Conservation (phyloP, 2,888 invertebrate genomes). For the Harpalus rubripes region DNA sequence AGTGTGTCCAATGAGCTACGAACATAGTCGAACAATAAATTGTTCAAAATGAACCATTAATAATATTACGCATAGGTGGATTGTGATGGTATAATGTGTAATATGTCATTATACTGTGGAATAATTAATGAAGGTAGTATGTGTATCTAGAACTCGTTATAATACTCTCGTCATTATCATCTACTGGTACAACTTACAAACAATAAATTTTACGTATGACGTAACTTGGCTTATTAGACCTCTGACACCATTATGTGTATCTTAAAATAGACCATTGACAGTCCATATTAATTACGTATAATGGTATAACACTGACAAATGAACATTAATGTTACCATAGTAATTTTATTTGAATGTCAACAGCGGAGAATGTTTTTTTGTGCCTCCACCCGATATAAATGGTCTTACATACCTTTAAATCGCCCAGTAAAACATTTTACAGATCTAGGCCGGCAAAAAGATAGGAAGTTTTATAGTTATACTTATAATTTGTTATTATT, state of each 20-base stretch:
- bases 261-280: too few species aligned
- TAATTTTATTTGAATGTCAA: too few species aligned
- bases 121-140: conserved; percentile 32
- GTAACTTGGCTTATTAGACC: not conserved
- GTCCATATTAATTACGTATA: too few species aligned
- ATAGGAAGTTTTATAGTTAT: too few species aligned
- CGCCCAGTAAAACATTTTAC: too few species aligned
- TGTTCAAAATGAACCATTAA: conserved; percentile 9
- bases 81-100: conserved; percentile 14
- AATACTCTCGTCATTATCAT: conserved; percentile 8
- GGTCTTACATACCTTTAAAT: too few species aligned
- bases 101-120: conserved; percentile 24
- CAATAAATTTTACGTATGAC: not conserved
- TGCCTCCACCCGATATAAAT: too few species aligned
- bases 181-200: not conserved
- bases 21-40: conserved; percentile 15
- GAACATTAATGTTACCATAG: too few species aligned
- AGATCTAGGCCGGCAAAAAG: too few species aligned
- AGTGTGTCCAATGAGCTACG: not conserved
- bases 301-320: too few species aligned
- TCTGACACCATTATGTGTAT: not conserved
- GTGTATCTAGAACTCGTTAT: not conserved
- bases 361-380: too few species aligned
- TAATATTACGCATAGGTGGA: conserved; percentile 15
- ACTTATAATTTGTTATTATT: too few species aligned